Evolutionary conservation across 2,797 vertebrate genomes (phyloP).

Genomic region (Trachurus trachurus): DNA sequence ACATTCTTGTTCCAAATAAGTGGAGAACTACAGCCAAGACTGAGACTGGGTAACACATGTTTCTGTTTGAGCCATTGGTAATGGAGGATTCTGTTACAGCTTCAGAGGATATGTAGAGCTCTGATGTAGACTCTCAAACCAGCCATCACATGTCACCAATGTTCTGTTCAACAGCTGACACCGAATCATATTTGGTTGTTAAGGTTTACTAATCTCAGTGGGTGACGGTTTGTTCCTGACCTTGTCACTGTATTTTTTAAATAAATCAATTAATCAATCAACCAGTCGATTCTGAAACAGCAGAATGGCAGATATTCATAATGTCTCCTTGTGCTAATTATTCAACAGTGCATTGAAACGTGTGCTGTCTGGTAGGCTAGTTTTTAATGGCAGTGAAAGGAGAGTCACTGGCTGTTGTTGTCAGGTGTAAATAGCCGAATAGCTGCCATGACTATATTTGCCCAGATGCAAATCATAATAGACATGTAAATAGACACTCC

Average conservation of each 20-base stretch:
- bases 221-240: not conserved
- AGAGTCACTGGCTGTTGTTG: no score
- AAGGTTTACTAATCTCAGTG: no score
- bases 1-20: conserved; percentile 9
- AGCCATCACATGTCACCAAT: not conserved
- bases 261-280: not conserved
- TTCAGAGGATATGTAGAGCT: not conserved
- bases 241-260: not conserved
- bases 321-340: no score
- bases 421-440: no score
- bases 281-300: not conserved
- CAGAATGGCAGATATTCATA: not conserved
- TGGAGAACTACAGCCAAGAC: not conserved
- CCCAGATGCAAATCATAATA: no score
- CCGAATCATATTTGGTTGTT: not conserved
- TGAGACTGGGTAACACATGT: conserved; percentile 49
- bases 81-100: conserved; percentile 65
- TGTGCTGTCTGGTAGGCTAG: no score
- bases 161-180: not conserved
- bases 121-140: not conserved
- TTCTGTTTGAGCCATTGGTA: conserved; percentile 87
- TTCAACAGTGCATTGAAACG: no score
- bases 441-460: no score
- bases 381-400: no score
- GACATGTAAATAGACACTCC: no score